These are phyloP conservation scores for Morphnarchus princeps DNA, from an alignment of 2,113 vertebrate species.

Conservation along the genomic window DNA sequence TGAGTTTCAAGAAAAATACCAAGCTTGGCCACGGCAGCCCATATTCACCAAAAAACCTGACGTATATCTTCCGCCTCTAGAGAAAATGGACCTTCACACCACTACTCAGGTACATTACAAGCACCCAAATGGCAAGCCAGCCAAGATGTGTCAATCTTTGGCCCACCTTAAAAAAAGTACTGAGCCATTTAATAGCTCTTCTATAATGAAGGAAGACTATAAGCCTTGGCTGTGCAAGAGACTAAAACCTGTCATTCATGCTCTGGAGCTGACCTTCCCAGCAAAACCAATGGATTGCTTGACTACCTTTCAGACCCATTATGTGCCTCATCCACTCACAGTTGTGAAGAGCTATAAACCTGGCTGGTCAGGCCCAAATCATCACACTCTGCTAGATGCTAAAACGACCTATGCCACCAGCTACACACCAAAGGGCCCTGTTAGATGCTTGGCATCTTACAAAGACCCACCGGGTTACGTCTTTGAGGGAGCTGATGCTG, in stretches of 20 bases:
- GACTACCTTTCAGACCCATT: slow-evolving; percentile 39
- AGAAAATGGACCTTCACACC: slow-evolving; percentile 55
- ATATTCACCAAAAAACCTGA: not conserved
- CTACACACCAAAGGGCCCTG: slow-evolving; percentile 45
- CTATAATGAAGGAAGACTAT: slow-evolving; percentile 67
- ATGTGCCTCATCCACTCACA: slow-evolving; percentile 31
- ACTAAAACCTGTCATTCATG: not conserved
- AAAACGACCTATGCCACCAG: slow-evolving; percentile 40
- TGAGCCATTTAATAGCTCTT: slow-evolving; percentile 25
- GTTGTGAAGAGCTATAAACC: slow-evolving; percentile 47
- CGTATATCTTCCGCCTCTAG: slow-evolving; percentile 17
- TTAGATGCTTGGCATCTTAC: slow-evolving; percentile 51
- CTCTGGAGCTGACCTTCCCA: not conserved
- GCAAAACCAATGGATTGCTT: slow-evolving; percentile 32
- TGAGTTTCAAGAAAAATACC: slow-evolving; percentile 66
- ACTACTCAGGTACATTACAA: slow-evolving; percentile 56
- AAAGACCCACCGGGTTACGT: slow-evolving; percentile 8
- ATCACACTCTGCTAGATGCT: not conserved
- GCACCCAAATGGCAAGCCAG: slow-evolving; percentile 17
- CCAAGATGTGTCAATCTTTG: not conserved
- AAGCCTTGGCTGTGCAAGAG: slow-evolving; percentile 38
- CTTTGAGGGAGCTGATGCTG: slow-evolving; percentile 27
- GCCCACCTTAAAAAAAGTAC: not conserved
- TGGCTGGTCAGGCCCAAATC: not conserved
- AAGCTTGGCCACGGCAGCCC: slow-evolving; percentile 51